Evolutionary conservation across 2,888 invertebrate genomes (phyloP), one percentile per base, ranked within the genome.

Genomic region (Acrocera orbiculus): DNA sequence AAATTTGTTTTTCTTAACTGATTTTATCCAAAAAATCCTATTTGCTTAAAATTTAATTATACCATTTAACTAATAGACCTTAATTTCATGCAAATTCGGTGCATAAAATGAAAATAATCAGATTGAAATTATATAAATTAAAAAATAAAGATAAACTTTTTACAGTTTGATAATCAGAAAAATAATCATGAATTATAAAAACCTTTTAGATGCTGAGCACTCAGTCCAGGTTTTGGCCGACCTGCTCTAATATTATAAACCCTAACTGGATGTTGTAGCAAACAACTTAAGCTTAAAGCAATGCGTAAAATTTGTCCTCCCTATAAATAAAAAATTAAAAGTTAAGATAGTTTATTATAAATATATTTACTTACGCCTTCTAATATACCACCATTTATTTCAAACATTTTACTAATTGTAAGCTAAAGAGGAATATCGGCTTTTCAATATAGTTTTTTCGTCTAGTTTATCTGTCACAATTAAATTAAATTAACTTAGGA

Each of bases 231-330:
- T 47, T 78, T 83, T 15, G 69, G 68, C 23, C 90, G 68, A 2
- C 78, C 77, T 4, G 78, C 79, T 48, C 92, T 65, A 44, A 92
- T 90, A 40, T 86, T 87, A 8, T 53, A 58, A 4, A 93, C 73
- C 42, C 67, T 67, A 19, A 90, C 65, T 0, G 86, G 78, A 33
- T 73, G 69, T 24, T 67, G 62, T 33, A 77, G 63, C 30, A 93
- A 64, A 37, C 79, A 77, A 52, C 87, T 85, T 16, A 90, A 57
- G 7, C 80, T 73, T 16, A 85, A 61, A 0, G 87, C 73, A 52
- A 81, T 76, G 37, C 92, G 69, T 16, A 92, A 62, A 39, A 90
- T 82, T 65, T 93, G 92, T 1, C 92, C 92, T 36, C 92, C 92
- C 85, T 86, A 43, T 10, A 20, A n/a, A 19, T n/a, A 25, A 25